Evolutionary conservation across 2,888 invertebrate genomes (phyloP), one percentile per base, ranked within the genome.

Genomic region (Drosophila subquinaria): DNA sequence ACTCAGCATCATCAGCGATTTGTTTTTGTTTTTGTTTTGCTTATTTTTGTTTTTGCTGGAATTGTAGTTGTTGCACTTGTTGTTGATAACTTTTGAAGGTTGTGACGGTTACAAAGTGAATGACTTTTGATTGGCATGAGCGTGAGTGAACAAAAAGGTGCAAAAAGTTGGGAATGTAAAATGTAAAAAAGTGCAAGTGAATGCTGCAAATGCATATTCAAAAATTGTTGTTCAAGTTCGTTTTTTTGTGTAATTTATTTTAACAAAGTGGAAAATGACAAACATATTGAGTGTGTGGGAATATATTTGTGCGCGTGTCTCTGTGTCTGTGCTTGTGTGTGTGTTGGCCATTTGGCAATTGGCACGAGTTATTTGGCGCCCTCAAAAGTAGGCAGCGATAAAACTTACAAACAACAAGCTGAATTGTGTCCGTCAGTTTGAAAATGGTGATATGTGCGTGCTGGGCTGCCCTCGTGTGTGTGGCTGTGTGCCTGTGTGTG

Each of bases 91-190:
- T 59, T 51, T 50, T 36, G 61, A 69, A 60, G 62, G 36, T 48
- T 60, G 55, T 8, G 33, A 33, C 68, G 68, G 63, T 30, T 10
- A 27, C 47, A 57, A 60, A 60, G 74, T 78, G 79, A 53, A 57
- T 60, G 64, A 69, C 57, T 61, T 52, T 64, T 55, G 61, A 69
- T 50, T 64, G 55, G 38, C 77, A 8, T 30, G 8, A 66, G 53
- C 13, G 45, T 10, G 13, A 40, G 20, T 40, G 61, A 67, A 15
- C n/a, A 27, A 27, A 27, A 27, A 27, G 27, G 38, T 30, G n/a
- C 3, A 23, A 45, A 53, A 56, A 11, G 40, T 30, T 30, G 42
- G 43, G 23, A 30, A 30, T n/a, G 36, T 38, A n/a, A 36, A 30
- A 30, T n/a, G 36, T 38, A n/a, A 36, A 23, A 20, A 23, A 38